These are phyloP conservation scores for Craniophora ligustri DNA, from an alignment of 2,888 invertebrate species.

Conservation along the genomic window DNA sequence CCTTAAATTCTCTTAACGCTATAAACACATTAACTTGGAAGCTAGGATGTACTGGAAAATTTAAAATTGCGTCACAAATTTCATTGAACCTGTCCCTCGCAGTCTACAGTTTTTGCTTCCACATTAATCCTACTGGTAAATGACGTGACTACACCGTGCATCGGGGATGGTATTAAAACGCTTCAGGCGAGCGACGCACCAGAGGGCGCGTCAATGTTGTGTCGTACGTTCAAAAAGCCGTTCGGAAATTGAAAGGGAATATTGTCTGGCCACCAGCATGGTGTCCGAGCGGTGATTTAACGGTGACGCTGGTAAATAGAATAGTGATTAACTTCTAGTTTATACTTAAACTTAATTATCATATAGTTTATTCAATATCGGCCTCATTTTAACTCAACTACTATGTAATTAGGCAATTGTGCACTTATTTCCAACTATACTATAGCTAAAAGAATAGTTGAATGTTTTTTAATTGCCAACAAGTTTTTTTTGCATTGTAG, in stretches of 20 bases:
- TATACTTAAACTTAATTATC: no score
- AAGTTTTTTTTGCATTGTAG: not conserved
- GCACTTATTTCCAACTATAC: no score
- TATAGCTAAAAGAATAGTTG: no score
- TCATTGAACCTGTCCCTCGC: not conserved
- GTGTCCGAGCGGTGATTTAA: not conserved
- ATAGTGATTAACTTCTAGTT: not conserved
- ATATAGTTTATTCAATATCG: no score
- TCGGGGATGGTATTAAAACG: slow-evolving; percentile 11
- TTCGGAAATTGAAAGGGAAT: slow-evolving; percentile 5
- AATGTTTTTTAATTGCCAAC: no score
- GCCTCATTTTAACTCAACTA: no score
- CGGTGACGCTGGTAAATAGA: not conserved
- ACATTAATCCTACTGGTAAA: slow-evolving; percentile 9
- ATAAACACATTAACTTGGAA: not conserved
- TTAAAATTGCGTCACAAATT: not conserved
- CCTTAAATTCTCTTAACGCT: not conserved
- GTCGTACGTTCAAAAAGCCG: slow-evolving; percentile 5
- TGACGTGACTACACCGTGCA: slow-evolving; percentile 4
- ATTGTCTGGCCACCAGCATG: not conserved
- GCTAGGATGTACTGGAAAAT: not conserved
- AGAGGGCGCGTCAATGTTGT: slow-evolving; percentile 12
- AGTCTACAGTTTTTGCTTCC: not conserved
- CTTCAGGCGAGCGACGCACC: slow-evolving; percentile 14
- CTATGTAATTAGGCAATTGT: no score